A percentile compares a stretch with the other conserved stretches of the same genome.
Conservation (phyloP, 2,888 invertebrate genomes). For the Drosophila conformis region DNA sequence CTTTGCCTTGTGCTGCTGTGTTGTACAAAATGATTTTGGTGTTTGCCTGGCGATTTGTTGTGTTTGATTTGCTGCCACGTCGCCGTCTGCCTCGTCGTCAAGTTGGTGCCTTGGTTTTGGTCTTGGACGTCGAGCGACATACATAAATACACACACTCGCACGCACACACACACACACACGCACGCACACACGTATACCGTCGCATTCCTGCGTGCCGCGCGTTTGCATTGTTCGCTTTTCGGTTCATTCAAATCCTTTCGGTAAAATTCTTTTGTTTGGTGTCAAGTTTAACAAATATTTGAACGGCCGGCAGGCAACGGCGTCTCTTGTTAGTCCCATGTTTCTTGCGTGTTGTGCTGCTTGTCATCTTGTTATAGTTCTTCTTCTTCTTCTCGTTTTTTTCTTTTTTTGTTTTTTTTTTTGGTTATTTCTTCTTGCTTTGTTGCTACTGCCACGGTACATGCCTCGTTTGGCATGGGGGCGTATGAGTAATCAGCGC, state of each 20-base stretch:
- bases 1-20: constrained; percentile 34
- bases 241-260: constrained; percentile 77
- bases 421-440: constrained; percentile 1
- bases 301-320: constrained; percentile 63
- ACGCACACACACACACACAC: neutral
- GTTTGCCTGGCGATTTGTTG: constrained; percentile 74
- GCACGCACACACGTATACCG: neutral
- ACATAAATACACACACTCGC: neutral
- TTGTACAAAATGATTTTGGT: constrained; percentile 72
- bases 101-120: constrained; percentile 13
- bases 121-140: constrained; percentile 15
- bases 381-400: neutral
- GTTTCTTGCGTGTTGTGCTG: constrained; percentile 61
- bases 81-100: constrained; percentile 50
- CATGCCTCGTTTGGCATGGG: constrained; percentile 49
- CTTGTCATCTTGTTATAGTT: constrained; percentile 59
- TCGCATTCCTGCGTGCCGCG: constrained; percentile 69
- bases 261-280: constrained; percentile 83
- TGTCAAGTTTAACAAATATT: constrained; percentile 84
- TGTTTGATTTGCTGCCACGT: constrained; percentile 77
- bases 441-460: constrained; percentile 21
- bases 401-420: neutral
- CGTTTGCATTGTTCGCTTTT: constrained; percentile 76
- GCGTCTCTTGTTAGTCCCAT: constrained; percentile 70
- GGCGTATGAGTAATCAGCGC: constrained; percentile 75